Percentiles rank a stretch among this genome's conserved stretches.
These are phyloP conservation scores for Bibio marci DNA, from an alignment of 2,888 invertebrate species.

Conservation along the genomic window DNA sequence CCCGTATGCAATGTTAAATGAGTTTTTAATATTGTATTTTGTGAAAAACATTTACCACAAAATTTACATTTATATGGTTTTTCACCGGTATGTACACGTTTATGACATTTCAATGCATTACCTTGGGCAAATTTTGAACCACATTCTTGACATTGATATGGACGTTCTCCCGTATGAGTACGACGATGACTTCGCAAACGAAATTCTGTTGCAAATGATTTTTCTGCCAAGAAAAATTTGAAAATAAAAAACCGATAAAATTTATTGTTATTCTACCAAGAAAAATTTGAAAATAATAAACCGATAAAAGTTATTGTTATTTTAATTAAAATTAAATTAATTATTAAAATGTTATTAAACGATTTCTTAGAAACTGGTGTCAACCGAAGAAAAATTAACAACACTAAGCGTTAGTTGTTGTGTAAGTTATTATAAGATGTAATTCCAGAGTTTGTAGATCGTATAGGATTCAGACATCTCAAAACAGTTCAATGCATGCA, in stretches of 20 bases:
- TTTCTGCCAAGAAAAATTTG: slow-evolving; percentile 14
- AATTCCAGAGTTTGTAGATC: no score
- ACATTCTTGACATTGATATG: slow-evolving; percentile 19
- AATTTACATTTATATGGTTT: slow-evolving; percentile 20
- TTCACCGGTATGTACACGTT: slow-evolving; percentile 18
- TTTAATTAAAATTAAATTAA: no score
- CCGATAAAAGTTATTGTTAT: no score
- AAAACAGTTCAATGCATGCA: no score
- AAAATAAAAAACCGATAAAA: not conserved
- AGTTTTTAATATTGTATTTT: slow-evolving; percentile 20
- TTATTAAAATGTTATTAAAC: no score
- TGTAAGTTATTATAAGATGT: no score
- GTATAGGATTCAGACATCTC: no score
- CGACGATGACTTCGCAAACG: slow-evolving; percentile 19
- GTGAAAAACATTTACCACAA: slow-evolving; percentile 20
- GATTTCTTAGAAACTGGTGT: no score
- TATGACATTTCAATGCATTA: slow-evolving; percentile 19
- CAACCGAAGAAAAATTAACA: no score
- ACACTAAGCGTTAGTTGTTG: no score
- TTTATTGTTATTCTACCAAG: no score
- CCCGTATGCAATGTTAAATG: slow-evolving; percentile 22
- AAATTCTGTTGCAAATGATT: slow-evolving; percentile 19
- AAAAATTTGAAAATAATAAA: no score
- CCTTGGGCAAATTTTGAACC: slow-evolving; percentile 18
- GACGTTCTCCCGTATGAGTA: slow-evolving; percentile 19